Percentiles rank a stretch among this genome's conserved stretches.
phyloP scores from a whole-genome alignment of 2,888 invertebrate genomes.

The Netelia inedita region DNA sequence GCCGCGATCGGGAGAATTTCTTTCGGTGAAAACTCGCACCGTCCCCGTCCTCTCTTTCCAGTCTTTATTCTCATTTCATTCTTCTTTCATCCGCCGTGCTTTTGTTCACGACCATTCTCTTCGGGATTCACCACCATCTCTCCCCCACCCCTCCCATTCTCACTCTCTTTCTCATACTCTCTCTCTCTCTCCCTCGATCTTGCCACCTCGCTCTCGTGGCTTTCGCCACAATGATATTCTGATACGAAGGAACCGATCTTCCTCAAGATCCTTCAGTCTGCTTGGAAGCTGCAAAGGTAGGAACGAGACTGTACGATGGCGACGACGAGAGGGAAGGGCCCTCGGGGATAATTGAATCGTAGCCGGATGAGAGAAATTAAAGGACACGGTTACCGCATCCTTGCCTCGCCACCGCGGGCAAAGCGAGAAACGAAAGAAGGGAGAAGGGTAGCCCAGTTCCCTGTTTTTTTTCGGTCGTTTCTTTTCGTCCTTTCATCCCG shows the following conservation, averaged over 20 bases:
- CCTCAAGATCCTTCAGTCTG: constrained; percentile 12
- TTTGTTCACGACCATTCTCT: constrained; percentile 55
- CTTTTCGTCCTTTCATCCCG: constrained; percentile 13
- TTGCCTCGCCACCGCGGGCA: constrained; percentile 9
- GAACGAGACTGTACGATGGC: constrained; percentile 10
- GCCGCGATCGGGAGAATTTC: constrained; percentile 47
- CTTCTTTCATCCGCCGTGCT: constrained; percentile 40
- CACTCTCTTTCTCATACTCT: too few relatives aligned
- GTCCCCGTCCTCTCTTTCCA: not conserved
- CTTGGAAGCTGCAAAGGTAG: constrained; percentile 9
- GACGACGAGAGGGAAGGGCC: constrained; percentile 10
- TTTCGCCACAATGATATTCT: constrained; percentile 54
- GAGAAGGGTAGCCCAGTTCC: too few relatives aligned
- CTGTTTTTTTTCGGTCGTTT: not conserved
- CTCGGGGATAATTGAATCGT: constrained; percentile 60
- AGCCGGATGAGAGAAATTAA: constrained; percentile 40
- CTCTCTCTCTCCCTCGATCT: too few relatives aligned
- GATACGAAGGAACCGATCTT: constrained; percentile 10
- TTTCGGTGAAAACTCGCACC: constrained; percentile 26
- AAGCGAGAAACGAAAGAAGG: constrained; percentile 10
- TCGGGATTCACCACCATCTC: not conserved
- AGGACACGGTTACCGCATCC: constrained; percentile 35
- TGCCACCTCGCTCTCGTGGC: not conserved
- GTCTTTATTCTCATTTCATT: constrained; percentile 34
- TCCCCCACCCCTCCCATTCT: too few relatives aligned